Conservation (phyloP, 2,888 invertebrate species). For the Antheraea assamensis region DNA sequence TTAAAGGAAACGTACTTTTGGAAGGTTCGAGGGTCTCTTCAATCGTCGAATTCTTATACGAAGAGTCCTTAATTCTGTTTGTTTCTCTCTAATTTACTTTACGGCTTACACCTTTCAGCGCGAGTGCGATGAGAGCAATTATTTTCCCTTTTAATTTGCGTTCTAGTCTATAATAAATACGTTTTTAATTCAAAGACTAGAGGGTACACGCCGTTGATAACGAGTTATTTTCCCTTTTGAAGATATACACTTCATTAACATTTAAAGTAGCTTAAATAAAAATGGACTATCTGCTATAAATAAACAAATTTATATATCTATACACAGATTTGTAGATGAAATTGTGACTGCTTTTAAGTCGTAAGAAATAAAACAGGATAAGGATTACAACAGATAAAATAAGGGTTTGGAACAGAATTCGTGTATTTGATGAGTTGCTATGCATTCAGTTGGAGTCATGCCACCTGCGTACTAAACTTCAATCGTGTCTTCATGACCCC, state of each 20-base stretch:
- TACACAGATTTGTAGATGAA: no score
- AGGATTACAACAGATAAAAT: background rate
- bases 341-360: no score
- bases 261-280: background rate
- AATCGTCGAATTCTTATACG: slow-evolving; percentile 47
- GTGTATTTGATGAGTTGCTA: background rate
- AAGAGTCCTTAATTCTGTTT: slow-evolving; percentile 55
- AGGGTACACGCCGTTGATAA: slow-evolving; percentile 40
- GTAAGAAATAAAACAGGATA: background rate
- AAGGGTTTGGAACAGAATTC: background rate
- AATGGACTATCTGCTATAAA: no score
- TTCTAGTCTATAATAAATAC: slow-evolving; percentile 47
- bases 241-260: background rate
- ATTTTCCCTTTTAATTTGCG: slow-evolving; percentile 46
- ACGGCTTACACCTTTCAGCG: slow-evolving; percentile 48
- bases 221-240: slow-evolving; percentile 16
- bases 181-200: slow-evolving; percentile 50
- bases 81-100: slow-evolving; percentile 63
- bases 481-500: background rate
- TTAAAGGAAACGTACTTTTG: slow-evolving; percentile 51
- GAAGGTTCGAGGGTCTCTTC: slow-evolving; percentile 35
- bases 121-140: slow-evolving; percentile 32
- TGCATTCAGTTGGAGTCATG: background rate
- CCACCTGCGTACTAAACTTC: background rate
- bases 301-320: no score